A percentile compares a stretch with the other conserved stretches of the same genome.
Conservation (phyloP, 2,113 vertebrate species). For the Bufo gargarizans region DNA sequence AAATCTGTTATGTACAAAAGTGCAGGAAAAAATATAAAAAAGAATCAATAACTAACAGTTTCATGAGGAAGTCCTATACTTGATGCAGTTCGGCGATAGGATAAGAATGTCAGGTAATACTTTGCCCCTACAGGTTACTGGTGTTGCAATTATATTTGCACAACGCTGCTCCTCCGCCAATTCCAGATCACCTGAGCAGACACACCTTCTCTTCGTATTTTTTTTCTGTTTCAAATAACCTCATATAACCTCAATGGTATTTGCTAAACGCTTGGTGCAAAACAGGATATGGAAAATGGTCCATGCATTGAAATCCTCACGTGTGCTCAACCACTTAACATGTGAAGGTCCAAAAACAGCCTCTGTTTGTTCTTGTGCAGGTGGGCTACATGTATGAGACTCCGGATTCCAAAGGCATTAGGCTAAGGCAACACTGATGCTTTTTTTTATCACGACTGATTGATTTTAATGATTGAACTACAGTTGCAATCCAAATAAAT, state of each 20-base stretch:
- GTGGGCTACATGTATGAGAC: neutral
- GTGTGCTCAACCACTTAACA: neutral
- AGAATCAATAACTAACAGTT: neutral
- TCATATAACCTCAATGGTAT: constrained; percentile 25
- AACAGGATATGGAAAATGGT: constrained; percentile 11
- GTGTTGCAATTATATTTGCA: constrained; percentile 1
- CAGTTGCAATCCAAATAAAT: too few species aligned
- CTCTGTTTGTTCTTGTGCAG: neutral
- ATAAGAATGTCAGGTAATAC: neutral
- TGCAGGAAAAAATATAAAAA: neutral
- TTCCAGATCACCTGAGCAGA: constrained; percentile 45
- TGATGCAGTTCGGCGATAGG: neutral
- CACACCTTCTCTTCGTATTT: constrained; percentile 13
- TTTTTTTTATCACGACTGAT: too few species aligned
- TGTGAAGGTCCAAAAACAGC: neutral
- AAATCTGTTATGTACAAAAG: neutral
- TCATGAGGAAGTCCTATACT: neutral
- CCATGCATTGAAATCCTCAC: neutral
- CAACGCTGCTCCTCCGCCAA: neutral
- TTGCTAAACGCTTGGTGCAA: constrained; percentile 8
- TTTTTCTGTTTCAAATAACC: neutral
- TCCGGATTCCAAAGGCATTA: neutral
- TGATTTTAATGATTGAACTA: too few species aligned
- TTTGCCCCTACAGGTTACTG: neutral
- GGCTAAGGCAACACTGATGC: too few species aligned